Percentiles rank a stretch among this genome's conserved stretches.
Conservation (phyloP, 2,113 vertebrate genomes). For the Synodontis membranacea region DNA sequence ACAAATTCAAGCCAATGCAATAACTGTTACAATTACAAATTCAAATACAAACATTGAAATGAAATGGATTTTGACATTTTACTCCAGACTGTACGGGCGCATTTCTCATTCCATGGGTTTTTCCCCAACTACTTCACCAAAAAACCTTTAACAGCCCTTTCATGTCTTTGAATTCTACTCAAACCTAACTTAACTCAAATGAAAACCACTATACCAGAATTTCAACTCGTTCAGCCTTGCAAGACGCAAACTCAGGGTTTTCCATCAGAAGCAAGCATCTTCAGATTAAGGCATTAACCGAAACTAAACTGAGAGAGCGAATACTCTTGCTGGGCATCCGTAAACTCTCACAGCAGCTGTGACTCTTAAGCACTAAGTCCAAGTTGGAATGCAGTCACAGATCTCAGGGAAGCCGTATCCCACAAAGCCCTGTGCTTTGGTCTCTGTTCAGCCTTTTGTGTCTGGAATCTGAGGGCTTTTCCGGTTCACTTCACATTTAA, state of each 20-base stretch:
- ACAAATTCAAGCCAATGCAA: background rate
- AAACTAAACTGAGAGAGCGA: slow-evolving; percentile 57
- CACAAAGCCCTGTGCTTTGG: slow-evolving; percentile 58
- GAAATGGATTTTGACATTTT: background rate
- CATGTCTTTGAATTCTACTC: background rate
- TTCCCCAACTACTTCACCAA: background rate
- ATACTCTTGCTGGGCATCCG: slow-evolving; percentile 29
- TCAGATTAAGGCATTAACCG: slow-evolving; percentile 24
- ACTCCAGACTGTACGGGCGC: background rate
- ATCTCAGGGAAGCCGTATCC: slow-evolving; percentile 66
- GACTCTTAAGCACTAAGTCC: slow-evolving; percentile 59
- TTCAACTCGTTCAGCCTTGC: background rate
- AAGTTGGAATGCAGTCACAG: slow-evolving; percentile 65
- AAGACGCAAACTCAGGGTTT: background rate
- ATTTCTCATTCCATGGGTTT: background rate
- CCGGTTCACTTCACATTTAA: slow-evolving; percentile 66
- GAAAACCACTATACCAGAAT: background rate
- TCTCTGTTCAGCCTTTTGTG: slow-evolving; percentile 61
- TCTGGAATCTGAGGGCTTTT: slow-evolving; percentile 62
- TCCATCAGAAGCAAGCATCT: background rate
- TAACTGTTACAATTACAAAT: background rate
- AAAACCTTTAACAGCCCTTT: slow-evolving; percentile 19
- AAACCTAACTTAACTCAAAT: slow-evolving; percentile 18
- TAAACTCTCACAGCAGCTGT: slow-evolving; percentile 62
- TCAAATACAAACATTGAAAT: background rate